Percentiles rank a stretch among this genome's conserved stretches.
Evolutionary conservation across 2,797 vertebrate species (phyloP).

Genomic region (Alauda arvensis): DNA sequence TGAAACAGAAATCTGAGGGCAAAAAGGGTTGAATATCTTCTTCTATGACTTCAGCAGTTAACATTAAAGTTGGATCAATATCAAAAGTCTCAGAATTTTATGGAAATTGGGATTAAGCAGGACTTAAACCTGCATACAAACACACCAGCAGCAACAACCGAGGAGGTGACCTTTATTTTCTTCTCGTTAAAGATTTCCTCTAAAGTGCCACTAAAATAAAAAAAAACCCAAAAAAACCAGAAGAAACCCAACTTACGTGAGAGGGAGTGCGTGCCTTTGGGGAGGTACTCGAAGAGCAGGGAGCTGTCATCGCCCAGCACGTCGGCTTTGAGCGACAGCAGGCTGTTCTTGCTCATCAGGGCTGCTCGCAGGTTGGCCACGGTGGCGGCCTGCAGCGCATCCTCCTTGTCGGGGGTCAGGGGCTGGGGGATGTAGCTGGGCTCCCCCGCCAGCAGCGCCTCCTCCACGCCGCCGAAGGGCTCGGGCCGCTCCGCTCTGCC

Average conservation of each 20-base stretch:
- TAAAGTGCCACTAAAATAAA: background rate
- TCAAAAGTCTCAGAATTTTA: background rate
- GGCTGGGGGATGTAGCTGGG: constrained; percentile 78
- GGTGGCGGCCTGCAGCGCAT: constrained; percentile 76
- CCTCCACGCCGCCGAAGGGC: constrained; percentile 84
- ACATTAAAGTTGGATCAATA: background rate
- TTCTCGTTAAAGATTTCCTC: background rate
- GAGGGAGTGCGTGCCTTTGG: constrained; percentile 91
- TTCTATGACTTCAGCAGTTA: background rate
- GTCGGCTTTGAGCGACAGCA: constrained; percentile 92
- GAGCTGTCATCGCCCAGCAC: constrained; percentile 91
- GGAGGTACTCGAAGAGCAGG: constrained; percentile 92
- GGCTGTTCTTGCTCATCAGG: constrained; percentile 96
- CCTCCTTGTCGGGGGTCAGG: constrained; percentile 83
- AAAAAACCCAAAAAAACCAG: background rate
- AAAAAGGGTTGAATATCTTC: background rate
- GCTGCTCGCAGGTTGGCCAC: constrained; percentile 94
- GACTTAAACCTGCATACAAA: background rate
- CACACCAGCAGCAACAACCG: rapidly evolving
- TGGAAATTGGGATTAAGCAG: background rate
- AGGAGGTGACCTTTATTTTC: background rate
- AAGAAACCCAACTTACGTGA: constrained; percentile 85
- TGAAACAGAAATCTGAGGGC: background rate
- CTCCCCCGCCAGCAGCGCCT: constrained; percentile 78
- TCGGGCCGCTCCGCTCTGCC: constrained; percentile 83